Evolutionary conservation across 2,797 vertebrate genomes (phyloP), one percentile per base, ranked within the genome.

Genomic region (Peromyscus eremicus): DNA sequence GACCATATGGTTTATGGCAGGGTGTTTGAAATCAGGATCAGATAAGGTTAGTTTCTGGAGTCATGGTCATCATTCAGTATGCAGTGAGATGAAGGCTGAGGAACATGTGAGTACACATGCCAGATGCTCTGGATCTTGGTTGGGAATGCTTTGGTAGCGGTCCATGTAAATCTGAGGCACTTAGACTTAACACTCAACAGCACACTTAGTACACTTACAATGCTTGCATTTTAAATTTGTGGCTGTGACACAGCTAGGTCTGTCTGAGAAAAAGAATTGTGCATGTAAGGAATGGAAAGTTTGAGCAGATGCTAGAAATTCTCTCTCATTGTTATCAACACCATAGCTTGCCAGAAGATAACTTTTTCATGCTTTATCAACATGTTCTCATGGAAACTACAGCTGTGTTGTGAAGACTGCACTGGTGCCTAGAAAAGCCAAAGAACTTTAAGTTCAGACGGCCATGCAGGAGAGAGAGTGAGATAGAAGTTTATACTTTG

Each of bases 351-450:
- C 80, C 86, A 40, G 3, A 17, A 9, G 8, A 8, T 13, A 14
- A 1, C 8, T 1, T 14, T 40, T 23, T 62, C 2, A 0, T 13
- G 12, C 14, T 29, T 60, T 9, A 16, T 2, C 0, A 32, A 3
- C 5, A 0, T n/a, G 46, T 87, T 55, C 57, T 84, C 60, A 14
- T 25, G 37, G 57, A 19, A 68, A 43, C 34, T 27, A 19, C 60
- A 34, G 2, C 62, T n/a, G 2, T 6, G 13, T 21, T 34, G 23
- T 1, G n/a, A 76, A 32, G 25, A n/a, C 68, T 80, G 49, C 34
- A 1, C 14, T 40, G 64, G 57, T 13, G 12, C 62, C 80, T 29
- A 19, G 64, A 93, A 89, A 81, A 43, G 40, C 34, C 23, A 0
- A 10, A 17, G 17, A 37, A 57, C 77, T 70, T n/a, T 29, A 16